These are phyloP conservation scores for Oryzias woworae DNA, from an alignment of 2,113 vertebrate genomes.

Conservation along the genomic window DNA sequence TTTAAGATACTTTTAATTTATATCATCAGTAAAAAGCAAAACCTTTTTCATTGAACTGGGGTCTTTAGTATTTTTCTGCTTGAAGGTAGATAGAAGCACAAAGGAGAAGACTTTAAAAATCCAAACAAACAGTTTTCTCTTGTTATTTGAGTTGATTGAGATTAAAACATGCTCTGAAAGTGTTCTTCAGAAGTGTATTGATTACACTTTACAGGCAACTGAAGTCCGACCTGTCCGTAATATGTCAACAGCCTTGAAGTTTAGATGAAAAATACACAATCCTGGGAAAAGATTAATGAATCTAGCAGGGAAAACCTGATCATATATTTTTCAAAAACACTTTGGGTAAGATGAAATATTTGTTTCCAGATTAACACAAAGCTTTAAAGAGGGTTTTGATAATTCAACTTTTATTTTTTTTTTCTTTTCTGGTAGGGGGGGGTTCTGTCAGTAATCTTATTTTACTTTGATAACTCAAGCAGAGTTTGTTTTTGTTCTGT, in stretches of 20 bases:
- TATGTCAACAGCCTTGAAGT: background rate
- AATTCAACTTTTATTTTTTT: background rate
- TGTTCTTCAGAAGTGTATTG: conserved; percentile 17
- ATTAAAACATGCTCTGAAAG: conserved; percentile 29
- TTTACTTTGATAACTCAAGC: background rate
- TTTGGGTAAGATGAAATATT: too few relatives aligned
- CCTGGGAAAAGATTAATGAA: conserved; percentile 18
- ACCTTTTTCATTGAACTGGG: too few relatives aligned
- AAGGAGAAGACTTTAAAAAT: conserved; percentile 37
- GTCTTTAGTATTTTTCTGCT: conserved; percentile 26
- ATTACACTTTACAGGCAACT: conserved; percentile 17
- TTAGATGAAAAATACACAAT: background rate
- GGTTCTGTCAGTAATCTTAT: background rate
- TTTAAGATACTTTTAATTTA: too few relatives aligned
- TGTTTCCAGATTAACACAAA: too few relatives aligned
- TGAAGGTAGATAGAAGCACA: conserved; percentile 19
- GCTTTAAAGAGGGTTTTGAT: too few relatives aligned
- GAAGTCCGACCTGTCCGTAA: background rate
- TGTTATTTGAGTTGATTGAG: conserved; percentile 58
- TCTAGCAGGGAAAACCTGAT: background rate
- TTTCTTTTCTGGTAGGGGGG: background rate
- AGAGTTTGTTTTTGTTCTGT: background rate
- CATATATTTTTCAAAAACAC: background rate
- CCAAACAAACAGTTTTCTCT: conserved; percentile 26
- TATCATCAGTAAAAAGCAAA: too few relatives aligned